Evolutionary conservation across 2,797 vertebrate species (phyloP).

Genomic region (Scarus forsteni): DNA sequence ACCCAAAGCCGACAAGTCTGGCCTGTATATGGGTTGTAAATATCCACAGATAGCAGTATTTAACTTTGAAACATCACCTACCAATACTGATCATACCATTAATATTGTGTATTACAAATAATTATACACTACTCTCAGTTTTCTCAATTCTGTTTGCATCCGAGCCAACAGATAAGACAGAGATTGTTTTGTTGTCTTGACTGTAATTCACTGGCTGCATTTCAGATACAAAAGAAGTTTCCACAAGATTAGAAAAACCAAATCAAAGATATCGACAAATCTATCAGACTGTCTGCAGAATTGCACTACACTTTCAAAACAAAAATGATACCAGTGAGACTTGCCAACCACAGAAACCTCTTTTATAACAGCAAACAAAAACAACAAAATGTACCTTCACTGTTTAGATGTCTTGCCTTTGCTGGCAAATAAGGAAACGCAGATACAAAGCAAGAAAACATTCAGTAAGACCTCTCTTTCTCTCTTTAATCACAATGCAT

Average conservation of each 20-base stretch:
- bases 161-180: background rate
- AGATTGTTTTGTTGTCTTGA: background rate
- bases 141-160: background rate
- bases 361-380: background rate
- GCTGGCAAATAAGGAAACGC: slow-evolving; percentile 23
- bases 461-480: slow-evolving; percentile 52
- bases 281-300: slow-evolving; percentile 11
- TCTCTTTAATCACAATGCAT: slow-evolving; percentile 72
- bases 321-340: slow-evolving; percentile 21
- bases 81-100: no score
- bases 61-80: no score
- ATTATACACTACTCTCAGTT: no score
- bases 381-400: slow-evolving; percentile 14
- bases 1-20: no score
- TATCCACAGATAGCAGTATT: no score
- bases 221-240: slow-evolving; percentile 17
- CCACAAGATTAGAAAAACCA: slow-evolving; percentile 6
- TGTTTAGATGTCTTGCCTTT: slow-evolving; percentile 24
- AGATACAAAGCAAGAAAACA: slow-evolving; percentile 47
- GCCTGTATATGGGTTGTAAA: no score
- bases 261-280: slow-evolving; percentile 10
- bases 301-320: slow-evolving; percentile 22
- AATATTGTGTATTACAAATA: no score
- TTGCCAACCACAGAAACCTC: slow-evolving; percentile 37
- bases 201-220: background rate